Evolutionary conservation across 2,113 vertebrate genomes (phyloP), one percentile per base, ranked within the genome.

Genomic region (Phoenicopterus ruber): DNA sequence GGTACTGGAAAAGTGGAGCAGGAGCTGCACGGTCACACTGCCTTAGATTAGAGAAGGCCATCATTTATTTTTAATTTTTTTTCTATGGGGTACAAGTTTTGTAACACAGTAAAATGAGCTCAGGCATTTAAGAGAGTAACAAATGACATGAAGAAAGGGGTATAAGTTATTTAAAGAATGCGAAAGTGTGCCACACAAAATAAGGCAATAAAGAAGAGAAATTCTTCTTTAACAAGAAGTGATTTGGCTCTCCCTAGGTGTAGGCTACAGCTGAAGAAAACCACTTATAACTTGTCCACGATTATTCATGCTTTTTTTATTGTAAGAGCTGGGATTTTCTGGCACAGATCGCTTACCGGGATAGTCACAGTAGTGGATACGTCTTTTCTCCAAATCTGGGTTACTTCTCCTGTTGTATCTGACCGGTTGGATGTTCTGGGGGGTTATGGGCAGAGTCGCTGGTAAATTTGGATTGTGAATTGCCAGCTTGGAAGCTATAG

Each of bases 301-400:
- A 77, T 44, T 86, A 86, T 67, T 80, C 40, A 65, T 8, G 10
- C 15, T 7, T 71, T 17, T 74, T 42, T 79, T 31, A 38, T 24
- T 58, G 20, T 24, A 76, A 57, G 61, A 40, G 36, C 9, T 21
- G 32, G 13, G 22, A 44, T 18, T 46, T 78, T 71, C 46, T 34
- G 25, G 50, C 66, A 46, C 9, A 16, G 24, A 42, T 9, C 10
- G 88, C 98, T 95, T 97, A 99, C 99, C 99, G 67, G 98, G 98
- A 57, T 99, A 99, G 83, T 99, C 98, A 96, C 99, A 99, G 98
- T 99, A 99, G 97, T 99, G 99, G 97, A 99, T 99, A 70, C 99
- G 98, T 58, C 99, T 98, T 90, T 99, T 99, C 97, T 99, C 99
- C 97, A 99, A 97, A 95, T 99, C 99, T 3, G 99, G 99, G 94